Base-by-base conservation (phyloP, 2,888 invertebrate species). In the Clistopyga incitator region DNA sequence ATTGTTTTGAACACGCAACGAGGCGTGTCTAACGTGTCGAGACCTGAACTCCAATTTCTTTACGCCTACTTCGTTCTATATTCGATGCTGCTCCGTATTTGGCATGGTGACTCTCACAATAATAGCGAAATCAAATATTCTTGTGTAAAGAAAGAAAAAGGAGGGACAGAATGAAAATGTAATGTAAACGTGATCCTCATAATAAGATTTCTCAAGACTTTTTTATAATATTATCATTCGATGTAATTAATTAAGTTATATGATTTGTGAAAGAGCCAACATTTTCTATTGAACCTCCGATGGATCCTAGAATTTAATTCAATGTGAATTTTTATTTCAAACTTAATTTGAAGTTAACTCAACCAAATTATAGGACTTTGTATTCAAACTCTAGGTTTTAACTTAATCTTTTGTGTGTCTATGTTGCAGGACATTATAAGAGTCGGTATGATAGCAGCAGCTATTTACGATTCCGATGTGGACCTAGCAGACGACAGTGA, bases 401-500 rank as follows among this genome's bases (percentile, higher is more conserved):
- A n/a, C 18, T 61, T 38, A 25, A 74, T 78, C 29, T 18, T 10
- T 38, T 47, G 23, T 61, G 59, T 56, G 15, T 78, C 52, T 34
- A n/a, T 70, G 86, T 85, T 80, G 29, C 72, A 90, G 89, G 88
- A 89, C 85, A 84, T 88, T 50, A 83, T 87, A 70, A 85, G 88
- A 78, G 86, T 89, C 47, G 89, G 87, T 11, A 87, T 89, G 11
- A 72, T 90, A 56, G 86, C 88, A 54, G 88, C 87, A 45, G 81
- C 38, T 3, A 61, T 82, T 2, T 89, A 86, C 59, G 88, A 90
- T 25, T 87, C 89, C 0, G 91, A 90, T 50, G 65, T 86, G 10
- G 90, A 87, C 29, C 84, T 90, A 20, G 90, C 91, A 0, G 92
- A 91, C 85, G 90, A 91, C 45, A 92, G 92, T 80, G 90, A 91